Percentiles rank a stretch among this genome's conserved stretches.
Evolutionary conservation across 2,113 vertebrate genomes (phyloP).

Genomic region (Siphamia tubifer): DNA sequence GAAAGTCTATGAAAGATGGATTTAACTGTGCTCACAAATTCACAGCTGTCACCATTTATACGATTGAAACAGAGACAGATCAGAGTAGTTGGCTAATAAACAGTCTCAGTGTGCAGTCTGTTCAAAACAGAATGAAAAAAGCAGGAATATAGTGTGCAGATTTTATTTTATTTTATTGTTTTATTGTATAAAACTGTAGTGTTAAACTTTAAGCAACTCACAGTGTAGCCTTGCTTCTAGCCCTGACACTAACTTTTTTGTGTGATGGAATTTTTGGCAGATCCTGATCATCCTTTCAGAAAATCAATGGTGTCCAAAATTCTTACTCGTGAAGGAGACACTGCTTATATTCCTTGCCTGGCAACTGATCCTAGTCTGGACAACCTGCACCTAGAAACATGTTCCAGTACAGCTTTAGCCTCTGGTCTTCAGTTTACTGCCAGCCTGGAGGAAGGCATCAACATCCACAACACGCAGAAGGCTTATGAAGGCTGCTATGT

Average conservation of each 20-base stretch:
- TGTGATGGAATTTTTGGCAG: constrained; percentile 74
- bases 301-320: constrained; percentile 70
- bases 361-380: constrained; percentile 87
- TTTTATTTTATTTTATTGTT: too few relatives aligned
- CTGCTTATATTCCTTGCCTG: constrained; percentile 84
- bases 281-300: constrained; percentile 87
- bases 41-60: neutral
- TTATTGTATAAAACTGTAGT: neutral
- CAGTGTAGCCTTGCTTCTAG: neutral
- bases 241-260: constrained; percentile 42
- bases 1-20: too few relatives aligned
- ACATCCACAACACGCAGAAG: constrained; percentile 79
- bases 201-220: neutral
- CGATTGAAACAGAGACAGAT: neutral
- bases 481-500: constrained; percentile 85
- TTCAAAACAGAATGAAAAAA: too few relatives aligned
- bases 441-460: constrained; percentile 85
- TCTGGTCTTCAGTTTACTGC: constrained; percentile 76
- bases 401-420: constrained; percentile 75
- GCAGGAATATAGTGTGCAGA: neutral
- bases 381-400: constrained; percentile 82
- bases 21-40: too few relatives aligned
- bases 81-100: neutral
- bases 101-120: too few relatives aligned
- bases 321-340: constrained; percentile 80